A percentile compares a stretch with the other conserved stretches of the same genome.
phyloP scores from a whole-genome alignment of 2,113 vertebrate genomes.

The Grallaria varia region DNA sequence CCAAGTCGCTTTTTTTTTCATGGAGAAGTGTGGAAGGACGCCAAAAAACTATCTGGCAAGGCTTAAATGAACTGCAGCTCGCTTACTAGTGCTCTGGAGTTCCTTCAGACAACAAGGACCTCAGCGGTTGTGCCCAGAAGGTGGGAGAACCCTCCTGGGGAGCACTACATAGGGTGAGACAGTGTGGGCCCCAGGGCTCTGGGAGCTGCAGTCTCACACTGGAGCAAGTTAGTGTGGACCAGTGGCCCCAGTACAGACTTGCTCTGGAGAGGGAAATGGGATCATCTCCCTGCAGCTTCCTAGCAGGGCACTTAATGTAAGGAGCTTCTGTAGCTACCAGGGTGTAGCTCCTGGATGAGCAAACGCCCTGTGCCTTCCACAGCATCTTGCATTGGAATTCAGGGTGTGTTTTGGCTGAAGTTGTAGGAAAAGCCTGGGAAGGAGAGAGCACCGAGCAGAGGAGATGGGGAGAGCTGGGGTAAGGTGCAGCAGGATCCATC shows the following conservation, averaged over 20 bases:
- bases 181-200: background rate
- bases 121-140: background rate
- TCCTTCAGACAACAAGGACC: background rate
- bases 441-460: background rate
- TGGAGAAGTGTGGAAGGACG: constrained; percentile 33
- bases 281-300: background rate
- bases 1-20: constrained; percentile 31
- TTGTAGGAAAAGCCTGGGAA: background rate
- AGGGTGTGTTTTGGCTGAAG: background rate
- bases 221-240: background rate
- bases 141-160: background rate
- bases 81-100: background rate
- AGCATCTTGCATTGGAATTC: background rate
- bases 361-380: background rate
- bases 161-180: rapidly evolving
- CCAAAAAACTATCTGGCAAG: constrained; percentile 54
- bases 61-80: constrained; percentile 57
- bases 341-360: background rate
- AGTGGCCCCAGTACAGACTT: background rate
- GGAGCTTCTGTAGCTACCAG: background rate
- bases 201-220: background rate
- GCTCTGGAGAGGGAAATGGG: background rate
- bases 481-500: background rate
- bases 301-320: background rate
- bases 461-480: background rate